Conservation (phyloP, 1,140 invertebrate species). For the Ceratosolen fusciceps region DNA sequence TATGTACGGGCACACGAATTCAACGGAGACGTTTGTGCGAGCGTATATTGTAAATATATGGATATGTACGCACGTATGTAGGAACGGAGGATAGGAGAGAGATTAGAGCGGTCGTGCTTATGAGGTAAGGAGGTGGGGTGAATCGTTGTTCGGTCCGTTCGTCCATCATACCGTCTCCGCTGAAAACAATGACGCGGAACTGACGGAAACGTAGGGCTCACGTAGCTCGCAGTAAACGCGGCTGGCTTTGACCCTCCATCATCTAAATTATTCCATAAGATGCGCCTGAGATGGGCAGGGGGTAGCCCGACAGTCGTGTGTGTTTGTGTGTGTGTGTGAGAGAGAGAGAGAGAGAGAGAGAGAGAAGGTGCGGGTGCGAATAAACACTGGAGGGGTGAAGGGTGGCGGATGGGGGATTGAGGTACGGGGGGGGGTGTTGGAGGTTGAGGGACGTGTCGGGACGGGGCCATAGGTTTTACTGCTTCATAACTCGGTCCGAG, state of each 20-base stretch:
- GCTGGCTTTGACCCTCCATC: constrained; percentile 64
- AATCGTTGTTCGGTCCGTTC: constrained; percentile 8
- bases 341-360: too few species aligned
- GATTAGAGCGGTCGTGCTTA: background rate
- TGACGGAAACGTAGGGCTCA: constrained; percentile 54
- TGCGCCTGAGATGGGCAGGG: constrained; percentile 47
- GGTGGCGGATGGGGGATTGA: constrained; percentile 38
- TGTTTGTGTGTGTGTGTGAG: too few species aligned
- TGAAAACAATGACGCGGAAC: constrained; percentile 48
- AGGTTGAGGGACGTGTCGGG: constrained; percentile 48
- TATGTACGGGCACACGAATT: background rate
- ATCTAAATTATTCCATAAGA: constrained; percentile 70
- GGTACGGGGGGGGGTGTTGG: constrained; percentile 40
- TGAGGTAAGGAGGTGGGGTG: background rate
- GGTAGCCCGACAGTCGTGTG: too few species aligned
- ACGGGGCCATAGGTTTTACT: constrained; percentile 63
- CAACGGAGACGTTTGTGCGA: too few species aligned
- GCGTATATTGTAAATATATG: too few species aligned
- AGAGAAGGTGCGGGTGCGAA: too few species aligned
- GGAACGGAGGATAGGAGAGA: too few species aligned
- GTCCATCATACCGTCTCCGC: too few species aligned
- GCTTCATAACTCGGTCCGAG: constrained; percentile 68
- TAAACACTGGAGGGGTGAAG: constrained; percentile 50
- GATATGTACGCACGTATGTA: too few species aligned
- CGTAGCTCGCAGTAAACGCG: constrained; percentile 52